Base-by-base conservation (phyloP, 2,888 invertebrate genomes). In the Macaria notata region DNA sequence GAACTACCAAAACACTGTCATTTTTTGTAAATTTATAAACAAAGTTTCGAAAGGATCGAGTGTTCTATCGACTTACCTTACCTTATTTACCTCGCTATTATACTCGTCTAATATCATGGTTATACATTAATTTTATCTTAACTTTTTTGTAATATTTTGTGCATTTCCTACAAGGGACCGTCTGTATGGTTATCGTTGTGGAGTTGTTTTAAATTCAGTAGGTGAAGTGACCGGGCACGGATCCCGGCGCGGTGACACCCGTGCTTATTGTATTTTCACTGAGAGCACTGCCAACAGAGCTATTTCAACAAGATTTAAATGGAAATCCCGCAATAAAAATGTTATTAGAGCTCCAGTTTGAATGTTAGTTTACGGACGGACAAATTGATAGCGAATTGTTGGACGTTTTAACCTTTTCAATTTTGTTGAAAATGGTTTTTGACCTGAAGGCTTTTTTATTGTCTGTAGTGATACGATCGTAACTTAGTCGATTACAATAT, bases 231-330 rank as follows among this genome's bases (percentile, higher is more conserved):
- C 72, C 72, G 64, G 68, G 65, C 62, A 68, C 64, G 70, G 72
- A 69, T 71, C 71, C 71, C 68, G 66, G 66, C 55, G 59, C 36
- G 59, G 70, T 71, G 77, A 74, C 78, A 74, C 73, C 42, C 56
- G 76, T 73, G 70, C 77, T 79, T 79, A 80, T 80, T 81, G 79
- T 80, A 77, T 81, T 79, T 72, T 69, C 69, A 71, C 66, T 71
- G 63, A 62, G 65, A 68, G 61, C 62, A 61, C 60, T 63, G 63
- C 65, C 58, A 62, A 62, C 65, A 61, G 63, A 62, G 54, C 59
- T 59, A 55, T 66, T 71, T 64, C 60, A 62, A 68, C 66, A 62
- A 65, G 62, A 68, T 68, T 69, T 72, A 66, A 66, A 65, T 66
- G 61, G 63, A 64, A 65, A 69, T 64, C 52, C 49, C 39, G 52